Evolutionary conservation across 2,797 vertebrate genomes (phyloP), one percentile per base, ranked within the genome.

Genomic region (Phaenicophaeus curvirostris): DNA sequence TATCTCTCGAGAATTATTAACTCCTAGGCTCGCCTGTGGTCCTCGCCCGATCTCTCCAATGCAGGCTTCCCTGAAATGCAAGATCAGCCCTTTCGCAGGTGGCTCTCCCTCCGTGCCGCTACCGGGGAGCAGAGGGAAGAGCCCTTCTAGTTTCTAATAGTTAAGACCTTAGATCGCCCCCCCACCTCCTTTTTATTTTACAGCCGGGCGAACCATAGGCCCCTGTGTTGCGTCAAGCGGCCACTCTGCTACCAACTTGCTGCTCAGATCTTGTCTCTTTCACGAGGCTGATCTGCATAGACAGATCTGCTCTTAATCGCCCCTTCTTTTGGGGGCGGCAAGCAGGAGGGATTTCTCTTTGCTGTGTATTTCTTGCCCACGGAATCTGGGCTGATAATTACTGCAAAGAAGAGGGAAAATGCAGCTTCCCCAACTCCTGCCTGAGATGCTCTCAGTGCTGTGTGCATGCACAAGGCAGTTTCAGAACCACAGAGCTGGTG

Each of bases 1-100:
- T 98, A 97, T 98, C 96, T 97, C 96, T 72, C 81, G 91, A 97
- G 97, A 91, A 92, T 95, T 63, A 16, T 31, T 89, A 91, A 91
- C 93, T 95, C 93, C 95, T 88, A 90, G 59, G 61, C 82, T 78
- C 50, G 42, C 51, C 89, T 63, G 46, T 89, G 90, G 92, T 96
- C 86, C 93, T 97, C 85, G 37, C 85, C 71, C 78, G 85, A 67
- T 82, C 92, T 89, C 79, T 96, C 85, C 93, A 72, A 39, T 72
- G 61, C 77, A 94, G 91, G 69, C 96, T 96, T 87, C 87, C 83
- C 93, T 88, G 86, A 95, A 66, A 30, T 48, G 59, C 90, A 75
- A 91, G 85, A 74, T 44, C 88, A 97, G 72, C 90, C 96, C 94
- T 97, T 95, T 83, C 93, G 42, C 92, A 83, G 96, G 55, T 73